phyloP scores from a whole-genome alignment of 1,140 invertebrate genomes.

The Popillia japonica region DNA sequence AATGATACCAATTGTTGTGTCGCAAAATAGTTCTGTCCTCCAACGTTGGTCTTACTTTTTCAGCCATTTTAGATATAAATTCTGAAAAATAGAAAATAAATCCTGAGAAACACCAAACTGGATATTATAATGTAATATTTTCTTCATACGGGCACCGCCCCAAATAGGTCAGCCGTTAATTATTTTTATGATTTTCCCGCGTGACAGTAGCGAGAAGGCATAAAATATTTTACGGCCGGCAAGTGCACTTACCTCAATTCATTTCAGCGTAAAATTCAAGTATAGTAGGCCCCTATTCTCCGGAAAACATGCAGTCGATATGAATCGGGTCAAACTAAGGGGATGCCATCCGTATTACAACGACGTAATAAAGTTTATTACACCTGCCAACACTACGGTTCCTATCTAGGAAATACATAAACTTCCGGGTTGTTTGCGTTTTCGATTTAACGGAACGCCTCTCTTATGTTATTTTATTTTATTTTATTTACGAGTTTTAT shows the following conservation, averaged over 20 bases:
- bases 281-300: not conserved
- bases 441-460: no score
- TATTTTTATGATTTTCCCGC: not conserved
- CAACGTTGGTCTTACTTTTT: no score
- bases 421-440: no score
- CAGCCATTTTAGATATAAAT: no score
- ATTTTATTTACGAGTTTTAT: no score
- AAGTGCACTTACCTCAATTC: not conserved
- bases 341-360: not conserved
- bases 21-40: no score
- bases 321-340: not conserved
- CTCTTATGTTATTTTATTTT: no score
- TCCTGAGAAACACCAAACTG: no score
- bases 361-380: slow-evolving; percentile 11
- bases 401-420: no score
- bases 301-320: not conserved
- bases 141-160: not conserved
- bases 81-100: no score
- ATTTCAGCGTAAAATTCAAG: not conserved
- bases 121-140: not conserved
- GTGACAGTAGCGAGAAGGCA: not conserved
- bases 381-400: not conserved
- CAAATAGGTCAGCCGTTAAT: not conserved
- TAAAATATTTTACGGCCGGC: not conserved
- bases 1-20: no score